These are phyloP conservation scores for Carpatolechia fugitivella DNA, from an alignment of 2,888 invertebrate species.

Conservation along the genomic window DNA sequence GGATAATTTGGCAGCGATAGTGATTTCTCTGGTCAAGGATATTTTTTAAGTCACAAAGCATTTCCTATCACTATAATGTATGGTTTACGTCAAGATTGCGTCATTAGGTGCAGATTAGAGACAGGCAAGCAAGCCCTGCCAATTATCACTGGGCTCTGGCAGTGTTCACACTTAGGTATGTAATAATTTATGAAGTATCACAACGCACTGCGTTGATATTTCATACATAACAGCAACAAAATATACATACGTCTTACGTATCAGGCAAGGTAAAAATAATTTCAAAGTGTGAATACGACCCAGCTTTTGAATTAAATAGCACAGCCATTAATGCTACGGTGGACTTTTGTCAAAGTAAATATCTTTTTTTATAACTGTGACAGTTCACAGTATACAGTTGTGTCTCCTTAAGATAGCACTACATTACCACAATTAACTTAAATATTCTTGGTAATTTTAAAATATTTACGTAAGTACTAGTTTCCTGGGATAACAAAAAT, in stretches of 20 bases:
- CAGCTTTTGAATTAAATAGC: slow-evolving; percentile 47
- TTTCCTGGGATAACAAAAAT: slow-evolving; percentile 37
- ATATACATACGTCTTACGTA: not conserved
- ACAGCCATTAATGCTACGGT: slow-evolving; percentile 64
- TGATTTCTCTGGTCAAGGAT: slow-evolving; percentile 11
- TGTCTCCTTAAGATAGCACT: slow-evolving; percentile 36
- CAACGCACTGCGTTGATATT: not conserved
- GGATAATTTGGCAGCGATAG: slow-evolving; percentile 18
- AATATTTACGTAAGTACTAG: slow-evolving; percentile 40
- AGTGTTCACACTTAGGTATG: not conserved
- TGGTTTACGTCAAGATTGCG: slow-evolving; percentile 12
- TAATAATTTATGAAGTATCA: not conserved
- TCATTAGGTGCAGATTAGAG: slow-evolving; percentile 31
- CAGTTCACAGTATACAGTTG: slow-evolving; percentile 28
- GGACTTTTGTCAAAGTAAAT: slow-evolving; percentile 49
- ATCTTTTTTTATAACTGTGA: slow-evolving; percentile 35
- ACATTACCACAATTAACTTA: slow-evolving; percentile 48
- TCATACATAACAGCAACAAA: not conserved
- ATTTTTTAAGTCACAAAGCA: slow-evolving; percentile 8
- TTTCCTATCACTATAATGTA: not conserved
- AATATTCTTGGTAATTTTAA: slow-evolving; percentile 53
- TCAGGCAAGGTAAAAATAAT: not conserved
- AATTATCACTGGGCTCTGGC: not conserved
- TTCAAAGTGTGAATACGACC: slow-evolving; percentile 18
- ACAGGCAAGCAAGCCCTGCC: slow-evolving; percentile 30